Base-by-base conservation (phyloP, 2,113 vertebrate genomes). In the Glareola pratincola region DNA sequence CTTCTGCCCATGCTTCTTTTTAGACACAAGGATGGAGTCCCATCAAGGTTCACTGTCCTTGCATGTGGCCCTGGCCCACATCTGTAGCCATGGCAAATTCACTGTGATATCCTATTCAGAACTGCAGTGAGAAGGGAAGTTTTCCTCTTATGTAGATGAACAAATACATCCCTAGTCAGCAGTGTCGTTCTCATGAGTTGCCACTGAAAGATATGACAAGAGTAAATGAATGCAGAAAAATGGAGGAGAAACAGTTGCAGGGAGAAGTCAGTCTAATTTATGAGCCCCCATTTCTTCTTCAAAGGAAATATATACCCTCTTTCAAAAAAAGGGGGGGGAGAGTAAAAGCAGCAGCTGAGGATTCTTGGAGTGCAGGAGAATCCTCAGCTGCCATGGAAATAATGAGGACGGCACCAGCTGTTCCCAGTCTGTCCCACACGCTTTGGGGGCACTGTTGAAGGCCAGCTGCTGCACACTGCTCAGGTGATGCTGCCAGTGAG, bases 311-410 rank as follows among this genome's bases (percentile, higher is more conserved):
- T 86, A 92, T 77, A 92, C 51, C 60, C 73, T 67, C 68, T 87
- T 94, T 29, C 30, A 74, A 85, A 80, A 80, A 83, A 68, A 34
- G 4, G 21, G 45, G 54, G 82, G 80, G 73, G 80, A 59, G 80
- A 45, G 74, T 91, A 85, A 91, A 97, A 82, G 41, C 77, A 92
- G 94, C 91, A 95, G 96, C 95, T 95, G 95, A 96, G 89, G 81
- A 96, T 96, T 97, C 66, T 87, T 83, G 62, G 86, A 96, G 84
- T 92, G 85, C 74, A 85, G 77, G 30, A 48, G 84, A 95, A 96
- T 96, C 89, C 89, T 97, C 96, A 97, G 94, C 95, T 94, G 96
- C 89, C 86, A 88, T 82, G 77, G 84, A 94, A 94, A 95, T 97
- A 95, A 95, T 96, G 69, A 96, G 81, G 71, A 85, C 0, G 0